Evolutionary conservation across 2,888 invertebrate genomes (phyloP).

Genomic region (Anarsia innoxiella): DNA sequence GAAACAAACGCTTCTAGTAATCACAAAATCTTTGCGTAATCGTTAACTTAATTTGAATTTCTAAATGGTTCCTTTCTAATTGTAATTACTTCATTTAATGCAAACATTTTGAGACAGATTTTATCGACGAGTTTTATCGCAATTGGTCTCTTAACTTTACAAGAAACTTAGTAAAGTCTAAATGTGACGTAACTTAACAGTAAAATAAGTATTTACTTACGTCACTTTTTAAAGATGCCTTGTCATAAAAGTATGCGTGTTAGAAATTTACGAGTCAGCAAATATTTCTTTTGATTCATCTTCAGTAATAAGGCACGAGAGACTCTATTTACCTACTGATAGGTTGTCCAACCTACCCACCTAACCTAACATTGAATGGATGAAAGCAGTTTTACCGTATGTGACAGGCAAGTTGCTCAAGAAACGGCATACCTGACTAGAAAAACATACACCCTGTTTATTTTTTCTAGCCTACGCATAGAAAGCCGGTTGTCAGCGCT

Average conservation of each 20-base stretch:
- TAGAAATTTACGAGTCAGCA: neutral
- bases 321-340: neutral
- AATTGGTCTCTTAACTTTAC: too few relatives aligned
- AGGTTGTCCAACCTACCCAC: too few relatives aligned
- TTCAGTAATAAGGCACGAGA: neutral
- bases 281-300: constrained; percentile 1
- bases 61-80: constrained; percentile 12
- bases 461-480: too few relatives aligned
- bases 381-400: constrained; percentile 10
- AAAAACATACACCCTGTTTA: constrained; percentile 5
- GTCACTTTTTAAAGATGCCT: too few relatives aligned
- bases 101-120: too few relatives aligned
- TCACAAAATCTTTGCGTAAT: constrained; percentile 3
- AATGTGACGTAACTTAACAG: too few relatives aligned
- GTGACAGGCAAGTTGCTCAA: constrained; percentile 10
- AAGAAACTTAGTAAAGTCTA: too few relatives aligned
- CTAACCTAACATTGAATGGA: too few relatives aligned
- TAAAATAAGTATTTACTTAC: too few relatives aligned
- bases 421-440: constrained; percentile 5
- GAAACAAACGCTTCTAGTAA: neutral
- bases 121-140: too few relatives aligned
- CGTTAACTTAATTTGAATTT: constrained; percentile 7
- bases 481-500: too few relatives aligned
- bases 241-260: neutral
- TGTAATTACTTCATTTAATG: too few relatives aligned